Percentiles rank a stretch among this genome's conserved stretches.
These are phyloP conservation scores for Listrodromus nycthemerus DNA, from an alignment of 2,888 invertebrate genomes.

Conservation along the genomic window DNA sequence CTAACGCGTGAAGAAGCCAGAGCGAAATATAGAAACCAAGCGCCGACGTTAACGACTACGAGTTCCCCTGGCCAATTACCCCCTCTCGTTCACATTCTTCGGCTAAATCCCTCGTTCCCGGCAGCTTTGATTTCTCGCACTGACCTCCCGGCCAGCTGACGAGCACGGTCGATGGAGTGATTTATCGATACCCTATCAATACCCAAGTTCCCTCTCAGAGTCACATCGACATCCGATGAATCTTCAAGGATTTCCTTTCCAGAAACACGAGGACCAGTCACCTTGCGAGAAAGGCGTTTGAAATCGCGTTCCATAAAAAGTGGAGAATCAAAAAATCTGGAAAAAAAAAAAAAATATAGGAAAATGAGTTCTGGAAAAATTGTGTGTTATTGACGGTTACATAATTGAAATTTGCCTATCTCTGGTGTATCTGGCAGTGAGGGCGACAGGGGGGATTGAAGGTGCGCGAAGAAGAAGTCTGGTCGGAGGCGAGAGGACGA, in stretches of 20 bases:
- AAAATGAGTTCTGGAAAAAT: too few relatives aligned
- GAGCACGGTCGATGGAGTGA: not conserved
- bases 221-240: not conserved
- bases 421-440: not conserved
- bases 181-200: not conserved
- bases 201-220: not conserved
- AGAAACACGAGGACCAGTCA: too few relatives aligned
- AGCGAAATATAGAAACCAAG: constrained; percentile 73
- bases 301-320: too few relatives aligned
- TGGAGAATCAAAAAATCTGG: too few relatives aligned
- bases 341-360: not conserved
- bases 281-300: too few relatives aligned
- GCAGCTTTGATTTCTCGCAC: constrained; percentile 39
- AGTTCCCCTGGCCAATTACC: constrained; percentile 72
- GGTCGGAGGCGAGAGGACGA: constrained; percentile 32
- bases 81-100: constrained; percentile 54
- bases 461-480: constrained; percentile 22
- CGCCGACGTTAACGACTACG: constrained; percentile 75
- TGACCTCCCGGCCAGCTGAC: not conserved
- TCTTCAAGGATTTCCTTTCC: too few relatives aligned
- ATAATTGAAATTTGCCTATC: constrained; percentile 1
- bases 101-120: constrained; percentile 15
- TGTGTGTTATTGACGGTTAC: not conserved
- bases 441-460: not conserved
- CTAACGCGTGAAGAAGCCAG: constrained; percentile 57